Base-by-base conservation (phyloP, 2,888 invertebrate species). In the Plagodis dolabraria region DNA sequence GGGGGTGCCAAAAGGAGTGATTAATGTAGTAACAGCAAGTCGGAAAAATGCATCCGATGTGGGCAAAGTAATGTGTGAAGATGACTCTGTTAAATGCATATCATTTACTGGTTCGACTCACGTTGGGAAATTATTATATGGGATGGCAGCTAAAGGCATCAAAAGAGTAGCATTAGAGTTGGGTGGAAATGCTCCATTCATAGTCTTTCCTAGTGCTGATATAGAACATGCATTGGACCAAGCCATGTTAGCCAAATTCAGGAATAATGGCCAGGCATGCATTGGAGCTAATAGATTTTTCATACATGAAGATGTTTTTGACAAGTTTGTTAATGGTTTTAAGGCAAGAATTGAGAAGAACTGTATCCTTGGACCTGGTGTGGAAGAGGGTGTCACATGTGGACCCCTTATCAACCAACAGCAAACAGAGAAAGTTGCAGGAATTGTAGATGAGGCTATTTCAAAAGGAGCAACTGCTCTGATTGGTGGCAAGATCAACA, bases 131-230 rank as follows among this genome's bases (percentile, higher is more conserved):
- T 93, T 98, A 71, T 85, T 98, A 1, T 97, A 98, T 83, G 92
- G 95, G 47, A 97, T 98, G 77, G 97, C 97, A 70, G 96, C 99
- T 0, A 93, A 94, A 46, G 97, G 97, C 0, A 95, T 99, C 49
- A 99, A 99, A 86, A 94, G 97, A 64, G 93, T 99, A 6, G 95
- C 96, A 11, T 92, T 99, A 64, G 99, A 99, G 86, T 93, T 99
- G 53, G 99, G 99, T 40, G 99, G 99, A 7, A 99, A 99, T 93
- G 99, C 99, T 0, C 99, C 99, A 0, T 99, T 99, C 77, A 98
- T 99, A 74, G 98, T 99, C 6, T 99, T 99, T 79, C 94, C 98
- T 58, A 96, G 96, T 63, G 99, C 99, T 2, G 95, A 99, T 85
- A 76, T 99, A 33, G 95, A 97, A 63, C 93, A 95, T 75, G 99